These are phyloP conservation scores for Bombylius discolor DNA, from an alignment of 2,888 invertebrate species.

Conservation along the genomic window DNA sequence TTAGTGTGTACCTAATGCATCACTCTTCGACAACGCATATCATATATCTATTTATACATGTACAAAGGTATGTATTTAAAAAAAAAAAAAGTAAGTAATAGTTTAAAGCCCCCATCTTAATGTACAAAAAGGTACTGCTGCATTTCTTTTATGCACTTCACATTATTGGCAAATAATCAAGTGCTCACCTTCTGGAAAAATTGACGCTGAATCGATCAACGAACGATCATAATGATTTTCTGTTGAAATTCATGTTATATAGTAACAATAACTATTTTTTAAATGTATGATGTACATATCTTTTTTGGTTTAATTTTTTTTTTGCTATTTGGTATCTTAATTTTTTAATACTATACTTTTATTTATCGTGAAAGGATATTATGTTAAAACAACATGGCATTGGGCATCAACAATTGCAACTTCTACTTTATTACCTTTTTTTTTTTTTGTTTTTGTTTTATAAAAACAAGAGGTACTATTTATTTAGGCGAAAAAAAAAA, in stretches of 20 bases:
- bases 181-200: conserved; percentile 10
- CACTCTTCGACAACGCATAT: too few relatives aligned
- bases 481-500: too few relatives aligned
- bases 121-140: too few relatives aligned
- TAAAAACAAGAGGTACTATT: not conserved
- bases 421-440: not conserved
- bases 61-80: too few relatives aligned
- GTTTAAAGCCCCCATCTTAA: too few relatives aligned
- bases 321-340: not conserved
- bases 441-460: not conserved
- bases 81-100: too few relatives aligned
- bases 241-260: conserved; percentile 7
- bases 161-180: conserved; percentile 5
- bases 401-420: not conserved
- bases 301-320: not conserved
- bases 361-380: not conserved
- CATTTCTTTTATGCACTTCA: conserved; percentile 1
- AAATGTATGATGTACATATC: too few relatives aligned
- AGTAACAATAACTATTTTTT: too few relatives aligned
- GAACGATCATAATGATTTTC: conserved; percentile 7
- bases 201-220: conserved; percentile 8
- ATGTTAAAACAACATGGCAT: not conserved
- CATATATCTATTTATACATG: too few relatives aligned
- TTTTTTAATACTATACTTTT: not conserved
- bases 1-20: too few relatives aligned